phyloP scores from a whole-genome alignment of 2,888 invertebrate genomes.

The Diarsia rubi region DNA sequence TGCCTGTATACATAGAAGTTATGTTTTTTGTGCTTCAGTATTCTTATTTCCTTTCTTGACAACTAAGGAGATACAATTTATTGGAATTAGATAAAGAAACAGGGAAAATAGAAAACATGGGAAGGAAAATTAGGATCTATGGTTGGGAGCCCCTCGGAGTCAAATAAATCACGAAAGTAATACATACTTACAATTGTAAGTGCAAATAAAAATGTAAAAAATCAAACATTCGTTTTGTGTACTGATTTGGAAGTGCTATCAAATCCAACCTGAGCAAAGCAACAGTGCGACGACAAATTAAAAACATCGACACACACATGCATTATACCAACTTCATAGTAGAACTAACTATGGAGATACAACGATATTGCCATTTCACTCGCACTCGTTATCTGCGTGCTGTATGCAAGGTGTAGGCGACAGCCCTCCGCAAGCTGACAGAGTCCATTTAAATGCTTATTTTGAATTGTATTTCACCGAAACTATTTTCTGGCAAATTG shows the following conservation, averaged over 20 bases:
- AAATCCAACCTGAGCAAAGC: constrained; percentile 77
- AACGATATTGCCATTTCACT: no score
- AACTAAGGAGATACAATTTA: background rate
- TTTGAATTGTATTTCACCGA: no score
- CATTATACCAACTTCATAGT: constrained; percentile 66
- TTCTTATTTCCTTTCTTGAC: background rate
- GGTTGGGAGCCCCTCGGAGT: background rate
- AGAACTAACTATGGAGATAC: constrained; percentile 20
- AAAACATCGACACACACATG: constrained; percentile 78
- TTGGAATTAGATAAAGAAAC: background rate
- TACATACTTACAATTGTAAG: constrained; percentile 71
- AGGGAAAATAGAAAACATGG: background rate
- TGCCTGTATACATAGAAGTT: background rate
- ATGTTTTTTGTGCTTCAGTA: background rate
- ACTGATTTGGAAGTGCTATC: constrained; percentile 64
- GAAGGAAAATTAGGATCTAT: background rate
- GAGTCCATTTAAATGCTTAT: no score
- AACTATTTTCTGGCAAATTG: no score
- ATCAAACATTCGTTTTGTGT: constrained; percentile 67
- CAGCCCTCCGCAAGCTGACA: no score
- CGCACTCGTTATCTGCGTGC: no score
- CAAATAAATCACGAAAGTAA: constrained; percentile 71
- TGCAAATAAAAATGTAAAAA: constrained; percentile 76
- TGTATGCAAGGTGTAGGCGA: no score
- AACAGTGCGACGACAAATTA: constrained; percentile 79